Base-by-base conservation (phyloP, 2,797 vertebrate genomes). In the Mormyrus proboscirostris region DNA sequence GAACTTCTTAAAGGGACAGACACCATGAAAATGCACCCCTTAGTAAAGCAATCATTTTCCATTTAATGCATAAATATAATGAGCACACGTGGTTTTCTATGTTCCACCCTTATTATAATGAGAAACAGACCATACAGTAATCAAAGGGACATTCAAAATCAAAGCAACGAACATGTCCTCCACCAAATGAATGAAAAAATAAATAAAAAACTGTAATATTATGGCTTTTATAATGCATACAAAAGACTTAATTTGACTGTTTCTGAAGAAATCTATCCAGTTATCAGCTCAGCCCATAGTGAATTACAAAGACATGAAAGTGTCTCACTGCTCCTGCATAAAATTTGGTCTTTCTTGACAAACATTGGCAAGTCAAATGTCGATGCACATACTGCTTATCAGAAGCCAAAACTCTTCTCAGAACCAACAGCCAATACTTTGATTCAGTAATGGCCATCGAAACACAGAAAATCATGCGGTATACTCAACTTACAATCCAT, bases 181-280 rank as follows among this genome's bases (percentile, higher is more conserved):
- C 44, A 50, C 82, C 82, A 25, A 49, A 49, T 50, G 82, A 84
- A 9, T 49, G 22, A 84, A 50, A 84, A 59, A 59, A 73, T 38
- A 73, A 50, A 22, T 51, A n/a, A n/a, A n/a, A n/a, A n/a, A n/a
- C 22, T 51, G 47, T 84, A 84, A 51, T 50, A 91, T 85, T 89
- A 89, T 86, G 88, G 88, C 88, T 89, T 89, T 19, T 51, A 79
- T 79, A 47, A 79, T 59, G 55, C 57, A 86, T 65, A 89, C 88
- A 86, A 44, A 49, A 69, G 59, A 85, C 38, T 79, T 41, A 89
- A 65, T 89, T 89, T 85, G 82, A 89, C 25, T 47, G 84, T 41
- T 38, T 16, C 69, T 84, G 57, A 89, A 29, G 79, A 89, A 87
- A 85, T 8, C 7, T 89, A 16, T 19, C 88, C 47, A 47, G 57